Conservation (phyloP, 2,113 vertebrate species). For the Neogale vison region DNA sequence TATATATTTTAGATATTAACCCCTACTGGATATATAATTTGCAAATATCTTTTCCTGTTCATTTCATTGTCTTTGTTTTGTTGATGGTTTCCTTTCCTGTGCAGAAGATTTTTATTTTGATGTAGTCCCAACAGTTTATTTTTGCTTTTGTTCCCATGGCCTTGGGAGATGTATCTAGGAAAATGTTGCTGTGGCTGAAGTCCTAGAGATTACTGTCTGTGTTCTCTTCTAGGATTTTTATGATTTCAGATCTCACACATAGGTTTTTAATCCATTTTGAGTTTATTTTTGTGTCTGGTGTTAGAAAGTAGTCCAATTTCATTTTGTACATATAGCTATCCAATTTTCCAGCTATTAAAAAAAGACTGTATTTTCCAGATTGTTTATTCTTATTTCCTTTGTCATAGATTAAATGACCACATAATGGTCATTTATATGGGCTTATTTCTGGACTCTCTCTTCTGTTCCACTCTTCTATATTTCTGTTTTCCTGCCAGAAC, state of each 20-base stretch:
- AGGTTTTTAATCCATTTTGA: not conserved
- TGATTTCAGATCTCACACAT: not conserved
- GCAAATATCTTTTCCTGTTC: not conserved
- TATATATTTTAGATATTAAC: not conserved
- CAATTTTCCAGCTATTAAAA: not conserved
- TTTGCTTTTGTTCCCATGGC: not conserved
- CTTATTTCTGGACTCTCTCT: not conserved
- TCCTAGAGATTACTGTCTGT: not conserved
- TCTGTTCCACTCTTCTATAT: not conserved
- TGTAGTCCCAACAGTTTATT: not conserved
- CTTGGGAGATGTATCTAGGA: not conserved
- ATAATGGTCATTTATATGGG: not conserved
- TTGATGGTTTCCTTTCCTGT: not conserved
- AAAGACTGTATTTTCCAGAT: not conserved
- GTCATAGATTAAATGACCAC: not conserved
- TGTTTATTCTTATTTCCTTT: not conserved
- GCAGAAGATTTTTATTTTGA: not conserved
- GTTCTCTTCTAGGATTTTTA: not conserved
- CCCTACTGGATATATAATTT: not conserved
- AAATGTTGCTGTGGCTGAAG: not conserved
- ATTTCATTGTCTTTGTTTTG: not conserved
- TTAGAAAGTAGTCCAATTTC: not conserved
- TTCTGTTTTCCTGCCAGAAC: not conserved
- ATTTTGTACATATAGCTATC: too few relatives aligned
- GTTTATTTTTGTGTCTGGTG: not conserved